Conservation (phyloP, 2,888 invertebrate species). For the Drosophila yooni region DNA sequence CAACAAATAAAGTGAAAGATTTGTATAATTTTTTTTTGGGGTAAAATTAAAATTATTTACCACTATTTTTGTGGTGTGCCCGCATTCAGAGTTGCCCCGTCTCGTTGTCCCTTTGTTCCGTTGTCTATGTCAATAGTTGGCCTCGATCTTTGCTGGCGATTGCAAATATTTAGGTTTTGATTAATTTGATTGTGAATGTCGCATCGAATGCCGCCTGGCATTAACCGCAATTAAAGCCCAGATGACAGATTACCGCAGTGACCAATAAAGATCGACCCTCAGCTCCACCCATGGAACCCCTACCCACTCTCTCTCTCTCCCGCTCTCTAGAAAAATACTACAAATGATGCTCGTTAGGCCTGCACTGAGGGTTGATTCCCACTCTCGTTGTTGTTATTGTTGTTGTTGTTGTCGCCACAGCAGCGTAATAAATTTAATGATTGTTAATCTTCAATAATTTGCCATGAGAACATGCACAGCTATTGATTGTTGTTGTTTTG, state of each 20-base stretch:
- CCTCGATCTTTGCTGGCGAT: slow-evolving; percentile 39
- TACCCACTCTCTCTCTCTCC: background rate
- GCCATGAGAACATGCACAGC: slow-evolving; percentile 75
- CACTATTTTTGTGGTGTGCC: slow-evolving; percentile 38
- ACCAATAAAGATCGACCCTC: slow-evolving; percentile 66
- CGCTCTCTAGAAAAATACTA: slow-evolving; percentile 27
- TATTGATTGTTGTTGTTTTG: slow-evolving; percentile 53
- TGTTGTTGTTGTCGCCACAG: slow-evolving; percentile 43
- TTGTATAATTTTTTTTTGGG: slow-evolving; percentile 34
- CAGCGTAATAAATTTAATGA: slow-evolving; percentile 76
- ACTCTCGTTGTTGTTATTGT: slow-evolving; percentile 14
- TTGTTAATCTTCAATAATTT: slow-evolving; percentile 81
- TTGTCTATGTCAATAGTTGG: slow-evolving; percentile 21
- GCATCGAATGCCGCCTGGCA: slow-evolving; percentile 44
- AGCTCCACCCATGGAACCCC: slow-evolving; percentile 17
- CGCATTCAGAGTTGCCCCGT: slow-evolving; percentile 23
- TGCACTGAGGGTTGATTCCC: slow-evolving; percentile 60
- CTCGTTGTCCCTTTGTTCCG: background rate
- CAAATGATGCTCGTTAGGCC: slow-evolving; percentile 65
- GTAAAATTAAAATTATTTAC: slow-evolving; percentile 45
- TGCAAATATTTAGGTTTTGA: slow-evolving; percentile 64
- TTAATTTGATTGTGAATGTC: slow-evolving; percentile 68
- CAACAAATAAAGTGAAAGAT: slow-evolving; percentile 50
- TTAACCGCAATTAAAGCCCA: slow-evolving; percentile 70
- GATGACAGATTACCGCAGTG: slow-evolving; percentile 74